Percentiles rank a stretch among this genome's conserved stretches.
Conservation (phyloP, 2,888 invertebrate species). For the Salticus scenicus region DNA sequence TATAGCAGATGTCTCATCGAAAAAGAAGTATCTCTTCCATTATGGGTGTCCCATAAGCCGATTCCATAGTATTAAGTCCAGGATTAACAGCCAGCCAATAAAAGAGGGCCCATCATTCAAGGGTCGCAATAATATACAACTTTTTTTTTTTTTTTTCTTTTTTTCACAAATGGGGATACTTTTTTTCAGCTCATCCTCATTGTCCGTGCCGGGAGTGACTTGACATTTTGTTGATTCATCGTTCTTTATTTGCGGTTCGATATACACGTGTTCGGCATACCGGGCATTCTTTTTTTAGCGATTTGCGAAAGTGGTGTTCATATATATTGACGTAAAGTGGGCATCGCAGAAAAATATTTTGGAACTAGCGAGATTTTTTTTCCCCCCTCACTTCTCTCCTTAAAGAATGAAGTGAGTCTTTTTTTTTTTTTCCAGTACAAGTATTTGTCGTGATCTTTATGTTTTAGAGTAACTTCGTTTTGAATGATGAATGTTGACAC, state of each 20-base stretch:
- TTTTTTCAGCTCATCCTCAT: slow-evolving; percentile 18
- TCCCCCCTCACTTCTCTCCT: background rate
- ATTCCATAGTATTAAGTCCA: slow-evolving; percentile 43
- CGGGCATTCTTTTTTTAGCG: slow-evolving; percentile 23
- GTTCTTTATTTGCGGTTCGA: slow-evolving; percentile 67
- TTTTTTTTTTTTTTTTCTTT: slow-evolving; percentile 21
- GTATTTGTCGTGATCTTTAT: background rate
- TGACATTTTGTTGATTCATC: slow-evolving; percentile 67
- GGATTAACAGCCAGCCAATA: slow-evolving; percentile 64
- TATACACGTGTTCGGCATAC: slow-evolving; percentile 57
- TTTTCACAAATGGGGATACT: background rate
- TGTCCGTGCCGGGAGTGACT: slow-evolving; percentile 37
- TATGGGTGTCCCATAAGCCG: slow-evolving; percentile 29
- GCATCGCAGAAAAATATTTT: slow-evolving; percentile 13
- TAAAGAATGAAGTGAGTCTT: background rate
- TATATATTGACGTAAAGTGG: slow-evolving; percentile 30
- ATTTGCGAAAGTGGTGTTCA: slow-evolving; percentile 16
- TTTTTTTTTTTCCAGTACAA: background rate
- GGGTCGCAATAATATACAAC: slow-evolving; percentile 51
- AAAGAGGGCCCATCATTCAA: slow-evolving; percentile 52
- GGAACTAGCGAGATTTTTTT: background rate
- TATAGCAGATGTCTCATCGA: slow-evolving; percentile 22
- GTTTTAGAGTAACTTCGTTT: background rate
- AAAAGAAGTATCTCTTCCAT: slow-evolving; percentile 66
- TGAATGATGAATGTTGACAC: background rate